These are phyloP conservation scores for Solea solea DNA, from an alignment of 2,113 vertebrate species.

Conservation along the genomic window DNA sequence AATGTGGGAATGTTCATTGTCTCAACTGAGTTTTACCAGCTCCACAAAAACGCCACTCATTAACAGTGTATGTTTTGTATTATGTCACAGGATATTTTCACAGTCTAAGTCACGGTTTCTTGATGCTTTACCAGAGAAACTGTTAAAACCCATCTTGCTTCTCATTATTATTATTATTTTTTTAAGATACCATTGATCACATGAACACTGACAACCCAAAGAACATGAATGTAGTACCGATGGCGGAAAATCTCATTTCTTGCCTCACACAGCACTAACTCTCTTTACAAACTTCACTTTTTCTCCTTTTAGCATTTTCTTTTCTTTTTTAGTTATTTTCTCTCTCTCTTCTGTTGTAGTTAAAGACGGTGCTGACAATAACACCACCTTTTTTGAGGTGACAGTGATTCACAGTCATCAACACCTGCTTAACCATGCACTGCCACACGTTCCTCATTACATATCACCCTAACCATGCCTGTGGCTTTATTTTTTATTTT, in stretches of 20 bases:
- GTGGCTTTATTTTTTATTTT: conserved; percentile 2
- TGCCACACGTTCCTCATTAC: conserved; percentile 19
- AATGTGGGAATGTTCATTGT: conserved; percentile 14
- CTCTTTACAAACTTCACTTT: not conserved
- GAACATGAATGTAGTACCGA: not conserved
- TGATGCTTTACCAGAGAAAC: no score
- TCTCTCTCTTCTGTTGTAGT: conserved; percentile 6
- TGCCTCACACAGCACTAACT: not conserved
- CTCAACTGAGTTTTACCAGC: not conserved
- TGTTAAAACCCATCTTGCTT: no score
- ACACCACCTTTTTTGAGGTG: conserved; percentile 38
- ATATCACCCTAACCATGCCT: conserved; percentile 6
- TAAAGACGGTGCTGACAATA: conserved; percentile 38
- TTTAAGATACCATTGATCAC: not conserved
- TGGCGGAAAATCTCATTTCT: not conserved
- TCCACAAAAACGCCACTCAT: conserved; percentile 5
- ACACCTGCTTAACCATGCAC: conserved; percentile 51
- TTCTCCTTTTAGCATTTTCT: not conserved
- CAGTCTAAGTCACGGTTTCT: not conserved
- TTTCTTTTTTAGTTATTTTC: not conserved
- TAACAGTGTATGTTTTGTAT: not conserved
- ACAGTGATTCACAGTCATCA: conserved; percentile 60
- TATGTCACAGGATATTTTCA: no score
- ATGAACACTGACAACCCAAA: not conserved
- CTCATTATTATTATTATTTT: no score